Evolutionary conservation across 2,888 invertebrate genomes (phyloP), one percentile per base, ranked within the genome.

Genomic region (Noctua janthe): DNA sequence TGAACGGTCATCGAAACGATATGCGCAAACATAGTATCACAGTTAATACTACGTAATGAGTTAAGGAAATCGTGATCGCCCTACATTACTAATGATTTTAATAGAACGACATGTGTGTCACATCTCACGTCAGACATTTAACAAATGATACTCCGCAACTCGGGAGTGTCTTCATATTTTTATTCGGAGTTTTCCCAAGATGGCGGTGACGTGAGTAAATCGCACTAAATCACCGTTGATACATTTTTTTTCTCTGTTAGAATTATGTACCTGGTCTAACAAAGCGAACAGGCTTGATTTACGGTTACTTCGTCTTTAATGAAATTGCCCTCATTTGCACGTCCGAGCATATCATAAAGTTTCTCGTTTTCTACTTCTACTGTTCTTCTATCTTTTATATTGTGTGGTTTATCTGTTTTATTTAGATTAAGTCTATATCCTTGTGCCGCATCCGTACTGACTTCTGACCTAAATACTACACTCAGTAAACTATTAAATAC

Each of bases 51-150:
- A 81, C 66, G 51, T 83, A 87, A 88, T 83, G 83, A 51, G 56
- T 80, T 82, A 75, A 85, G 84, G 85, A 88, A 89, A 89, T 89
- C 85, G 87, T 90, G 87, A 86, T 85, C 83, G 85, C 67, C 80
- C 82, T 73, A 82, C 84, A 78, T 86, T 83, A 83, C 77, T 82
- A 77, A 87, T 87, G 56, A 84, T 85, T 85, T 81, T 87, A 81
- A 84, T 86, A 87, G 75, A 85, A 77, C 73, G 71, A 67, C 80
- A 79, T 74, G 51, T 77, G 71, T 81, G 67, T 81, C 80, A 82
- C 76, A 77, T 83, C 75, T 88, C 76, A 79, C 72, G 83, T 83
- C 78, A 79, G 74, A 83, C 87, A 74, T 86, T 87, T 88, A 81
- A 86, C 86, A 88, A 87, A 87, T 88, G 83, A 86, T 81, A 76